phyloP scores from a whole-genome alignment of 2,888 invertebrate species.

The Ophion costatus region DNA sequence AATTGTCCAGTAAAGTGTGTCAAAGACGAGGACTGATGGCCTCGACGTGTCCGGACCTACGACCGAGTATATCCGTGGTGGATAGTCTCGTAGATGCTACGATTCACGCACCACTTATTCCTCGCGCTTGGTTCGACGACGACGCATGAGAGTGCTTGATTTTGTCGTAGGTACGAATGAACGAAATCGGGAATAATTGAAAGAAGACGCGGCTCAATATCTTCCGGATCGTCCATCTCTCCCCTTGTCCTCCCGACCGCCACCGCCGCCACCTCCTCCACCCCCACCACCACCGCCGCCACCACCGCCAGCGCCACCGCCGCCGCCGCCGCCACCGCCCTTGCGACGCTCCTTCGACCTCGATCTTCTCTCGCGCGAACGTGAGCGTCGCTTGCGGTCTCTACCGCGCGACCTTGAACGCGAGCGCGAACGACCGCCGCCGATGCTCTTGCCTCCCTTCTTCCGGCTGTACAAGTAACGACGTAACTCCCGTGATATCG shows the following conservation, averaged over 20 bases:
- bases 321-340: slow-evolving; percentile 75
- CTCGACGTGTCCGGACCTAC: background rate
- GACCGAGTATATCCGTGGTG: background rate
- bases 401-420: slow-evolving; percentile 85
- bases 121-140: background rate
- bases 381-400: slow-evolving; percentile 83
- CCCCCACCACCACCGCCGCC: background rate
- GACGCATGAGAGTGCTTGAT: background rate
- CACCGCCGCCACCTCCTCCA: slow-evolving; percentile 23
- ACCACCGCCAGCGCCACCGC: slow-evolving; percentile 73
- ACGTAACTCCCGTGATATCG: slow-evolving; percentile 97
- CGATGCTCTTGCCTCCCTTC: slow-evolving; percentile 84
- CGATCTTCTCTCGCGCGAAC: slow-evolving; percentile 81
- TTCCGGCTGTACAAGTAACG: slow-evolving; percentile 92
- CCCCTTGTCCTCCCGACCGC: slow-evolving; percentile 81
- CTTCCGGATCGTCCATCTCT: slow-evolving; percentile 84
- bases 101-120: background rate
- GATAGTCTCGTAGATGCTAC: background rate
- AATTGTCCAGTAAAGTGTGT: background rate
- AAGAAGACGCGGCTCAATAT: slow-evolving; percentile 78
- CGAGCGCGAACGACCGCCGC: slow-evolving; percentile 85
- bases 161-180: slow-evolving; percentile 3
- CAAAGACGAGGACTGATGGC: background rate
- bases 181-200: background rate
- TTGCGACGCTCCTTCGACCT: slow-evolving; percentile 82